These are phyloP conservation scores for Megamerina dolium DNA, from an alignment of 2,888 invertebrate species.

Conservation along the genomic window DNA sequence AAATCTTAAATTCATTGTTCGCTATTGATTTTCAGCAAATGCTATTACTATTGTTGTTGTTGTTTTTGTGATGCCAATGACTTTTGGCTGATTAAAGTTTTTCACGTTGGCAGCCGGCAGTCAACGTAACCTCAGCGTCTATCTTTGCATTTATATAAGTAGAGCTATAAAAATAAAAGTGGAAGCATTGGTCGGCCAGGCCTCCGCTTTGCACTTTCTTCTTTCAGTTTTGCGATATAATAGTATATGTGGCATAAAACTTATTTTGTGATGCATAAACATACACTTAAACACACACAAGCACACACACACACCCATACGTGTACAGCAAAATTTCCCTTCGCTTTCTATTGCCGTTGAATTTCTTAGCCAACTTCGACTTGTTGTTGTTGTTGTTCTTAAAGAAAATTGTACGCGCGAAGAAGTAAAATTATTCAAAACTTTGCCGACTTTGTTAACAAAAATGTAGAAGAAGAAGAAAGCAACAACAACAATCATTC, in stretches of 20 bases:
- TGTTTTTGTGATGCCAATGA: constrained; percentile 20
- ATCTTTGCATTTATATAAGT: too few relatives aligned
- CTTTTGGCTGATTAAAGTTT: constrained; percentile 22
- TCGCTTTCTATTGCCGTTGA: constrained; percentile 22
- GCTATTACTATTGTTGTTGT: neutral
- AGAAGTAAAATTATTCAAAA: constrained; percentile 29
- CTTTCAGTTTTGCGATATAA: constrained; percentile 19
- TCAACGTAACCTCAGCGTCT: constrained; percentile 11
- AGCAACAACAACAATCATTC: constrained; percentile 8
- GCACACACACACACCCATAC: too few relatives aligned
- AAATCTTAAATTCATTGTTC: neutral
- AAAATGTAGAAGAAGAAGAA: too few relatives aligned
- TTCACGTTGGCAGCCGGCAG: constrained; percentile 3
- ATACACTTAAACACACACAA: too few relatives aligned
- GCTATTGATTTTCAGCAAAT: too few relatives aligned
- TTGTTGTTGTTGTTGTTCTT: constrained; percentile 2
- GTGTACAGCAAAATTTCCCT: constrained; percentile 15
- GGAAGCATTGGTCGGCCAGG: too few relatives aligned
- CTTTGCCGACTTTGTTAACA: constrained; percentile 28
- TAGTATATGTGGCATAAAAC: too few relatives aligned
- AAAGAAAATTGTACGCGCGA: constrained; percentile 13
- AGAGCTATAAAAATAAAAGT: too few relatives aligned
- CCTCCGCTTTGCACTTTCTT: constrained; percentile 18
- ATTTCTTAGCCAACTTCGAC: too few relatives aligned
- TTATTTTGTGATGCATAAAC: too few relatives aligned